phyloP scores from a whole-genome alignment of 2,113 vertebrate species.

The Elgaria multicarinata region DNA sequence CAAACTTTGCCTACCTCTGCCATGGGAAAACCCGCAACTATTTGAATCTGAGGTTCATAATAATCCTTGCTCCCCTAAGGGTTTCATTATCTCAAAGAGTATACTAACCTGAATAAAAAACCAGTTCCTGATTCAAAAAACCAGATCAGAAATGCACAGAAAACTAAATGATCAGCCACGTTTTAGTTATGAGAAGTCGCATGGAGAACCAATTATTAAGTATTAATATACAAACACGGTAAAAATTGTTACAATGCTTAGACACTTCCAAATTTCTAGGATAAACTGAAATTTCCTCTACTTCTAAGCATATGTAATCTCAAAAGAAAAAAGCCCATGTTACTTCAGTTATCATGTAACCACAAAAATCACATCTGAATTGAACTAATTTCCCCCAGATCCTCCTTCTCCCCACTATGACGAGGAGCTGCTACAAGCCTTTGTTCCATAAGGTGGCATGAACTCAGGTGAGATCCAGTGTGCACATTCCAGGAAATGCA shows the following conservation, averaged over 20 bases:
- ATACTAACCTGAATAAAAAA: background rate
- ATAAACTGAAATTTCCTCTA: background rate
- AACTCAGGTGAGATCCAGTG: background rate
- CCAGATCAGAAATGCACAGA: background rate
- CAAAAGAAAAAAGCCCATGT: too few species aligned
- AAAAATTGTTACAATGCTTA: background rate
- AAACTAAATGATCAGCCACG: background rate
- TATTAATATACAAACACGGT: too few species aligned
- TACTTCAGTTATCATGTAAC: too few species aligned
- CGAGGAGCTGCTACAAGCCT: background rate
- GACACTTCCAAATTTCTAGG: background rate
- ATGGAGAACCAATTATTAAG: background rate
- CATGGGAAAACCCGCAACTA: background rate
- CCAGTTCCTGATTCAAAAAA: background rate
- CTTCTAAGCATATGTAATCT: background rate
- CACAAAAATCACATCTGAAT: background rate
- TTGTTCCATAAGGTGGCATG: background rate
- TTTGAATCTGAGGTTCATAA: background rate
- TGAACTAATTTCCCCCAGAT: background rate
- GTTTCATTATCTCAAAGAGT: background rate
- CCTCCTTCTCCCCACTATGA: background rate
- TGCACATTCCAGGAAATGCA: background rate
- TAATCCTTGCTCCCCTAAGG: background rate
- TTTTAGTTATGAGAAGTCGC: background rate
- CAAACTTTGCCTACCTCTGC: background rate